Base-by-base conservation (phyloP, 2,888 invertebrate species). In the Ophonus ardosiacus region DNA sequence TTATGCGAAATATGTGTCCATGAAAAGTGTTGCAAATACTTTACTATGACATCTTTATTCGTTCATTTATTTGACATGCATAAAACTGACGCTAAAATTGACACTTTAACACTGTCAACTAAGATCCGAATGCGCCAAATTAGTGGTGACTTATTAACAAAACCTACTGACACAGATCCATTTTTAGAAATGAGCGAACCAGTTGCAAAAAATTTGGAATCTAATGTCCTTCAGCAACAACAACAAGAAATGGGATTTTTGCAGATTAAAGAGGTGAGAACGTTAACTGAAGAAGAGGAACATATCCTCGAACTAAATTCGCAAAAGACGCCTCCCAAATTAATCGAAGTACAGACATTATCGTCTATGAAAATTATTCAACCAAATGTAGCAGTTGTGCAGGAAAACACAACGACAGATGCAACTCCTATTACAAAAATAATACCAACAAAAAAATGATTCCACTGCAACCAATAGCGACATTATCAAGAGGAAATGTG, bases 231-330 rank as follows among this genome's bases (percentile, higher is more conserved):
- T 24, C 24, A 21, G n/a, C n/a, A n/a, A 10, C 24, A 40, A 0
- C 38, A 76, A 43, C 4, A 80, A 80, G 10, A 31, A 21, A 21
- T 65, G 17, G 65, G 65, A 5, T 78, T 84, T 0, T 87, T 88
- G 31, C 86, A 88, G 74, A 88, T 88, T 63, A 83, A 86, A 5
- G 87, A 86, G 56, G 88, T 88, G 0, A 86, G 87, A 13, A 87
- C 88, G 0, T 76, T 88, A 40, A 87, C 88, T 0, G 76, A 82
- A 0, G 86, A 86, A 86, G 86, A 87, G 59, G 86, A 86, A 15
- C 56, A 86, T 61, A 81, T 63, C 8, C 43, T 74, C 7, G 51
- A 74, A 68, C 68, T 43, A 15, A 68, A 24, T 21, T n/a, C 31
- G 7, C 59, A 59, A 59, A 59, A 59, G n/a, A 59, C 59, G 5